Conservation (phyloP, 2,797 vertebrate species). For the Urophycis tenuis region DNA sequence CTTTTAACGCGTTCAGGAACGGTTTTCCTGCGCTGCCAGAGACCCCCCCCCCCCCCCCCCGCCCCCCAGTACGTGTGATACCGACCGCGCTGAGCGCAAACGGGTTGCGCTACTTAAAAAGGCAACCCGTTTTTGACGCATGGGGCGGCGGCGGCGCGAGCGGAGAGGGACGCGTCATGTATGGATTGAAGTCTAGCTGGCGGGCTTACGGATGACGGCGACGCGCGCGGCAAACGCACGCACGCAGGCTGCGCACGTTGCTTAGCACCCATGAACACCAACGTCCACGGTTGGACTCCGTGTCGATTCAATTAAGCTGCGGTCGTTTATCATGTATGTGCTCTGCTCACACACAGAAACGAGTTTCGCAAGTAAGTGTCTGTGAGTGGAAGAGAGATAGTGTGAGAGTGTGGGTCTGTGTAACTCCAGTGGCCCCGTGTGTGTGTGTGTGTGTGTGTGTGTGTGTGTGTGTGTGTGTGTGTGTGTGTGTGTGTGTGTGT, state of each 20-base stretch:
- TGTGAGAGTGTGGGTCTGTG: too few relatives aligned
- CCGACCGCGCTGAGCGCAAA: not conserved
- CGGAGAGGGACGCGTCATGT: not conserved
- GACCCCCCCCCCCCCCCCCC: too few relatives aligned
- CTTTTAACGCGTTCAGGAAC: not conserved
- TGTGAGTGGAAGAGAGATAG: too few relatives aligned
- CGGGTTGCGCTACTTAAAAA: not conserved
- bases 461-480: too few relatives aligned
- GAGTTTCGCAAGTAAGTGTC: too few relatives aligned
- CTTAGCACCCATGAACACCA: not conserved
- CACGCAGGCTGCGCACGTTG: not conserved
- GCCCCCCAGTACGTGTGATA: too few relatives aligned
- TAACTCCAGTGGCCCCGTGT: too few relatives aligned
- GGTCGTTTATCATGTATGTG: not conserved
- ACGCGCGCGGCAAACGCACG: not conserved
- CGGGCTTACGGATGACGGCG: not conserved
- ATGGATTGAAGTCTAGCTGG: not conserved
- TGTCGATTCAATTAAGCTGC: not conserved
- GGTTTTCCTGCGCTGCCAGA: not conserved
- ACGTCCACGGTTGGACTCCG: not conserved
- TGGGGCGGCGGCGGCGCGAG: too few relatives aligned
- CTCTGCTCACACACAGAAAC: too few relatives aligned
- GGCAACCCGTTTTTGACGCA: not conserved
- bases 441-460: too few relatives aligned
- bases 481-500: not conserved